Percentiles rank a stretch among this genome's conserved stretches.
These are phyloP conservation scores for Eupithecia abbreviata DNA, from an alignment of 2,888 invertebrate species.

Conservation along the genomic window DNA sequence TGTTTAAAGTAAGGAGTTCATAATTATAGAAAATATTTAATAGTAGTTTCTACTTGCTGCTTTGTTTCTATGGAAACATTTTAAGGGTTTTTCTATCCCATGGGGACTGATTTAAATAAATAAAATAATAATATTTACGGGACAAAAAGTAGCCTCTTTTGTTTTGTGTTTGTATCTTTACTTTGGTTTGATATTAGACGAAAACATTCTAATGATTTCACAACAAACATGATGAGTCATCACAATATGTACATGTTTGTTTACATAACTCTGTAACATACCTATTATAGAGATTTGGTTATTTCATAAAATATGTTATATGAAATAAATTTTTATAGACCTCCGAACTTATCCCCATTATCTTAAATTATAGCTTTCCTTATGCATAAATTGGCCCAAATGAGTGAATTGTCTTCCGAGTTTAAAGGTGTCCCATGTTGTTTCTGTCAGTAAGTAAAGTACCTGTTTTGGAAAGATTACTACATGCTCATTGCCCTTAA, in stretches of 20 bases:
- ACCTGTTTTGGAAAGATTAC: not conserved
- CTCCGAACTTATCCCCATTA: not conserved
- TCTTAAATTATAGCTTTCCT: not conserved
- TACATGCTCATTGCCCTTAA: not conserved
- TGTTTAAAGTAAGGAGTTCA: not conserved
- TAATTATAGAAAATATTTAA: not conserved
- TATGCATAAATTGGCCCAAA: not conserved
- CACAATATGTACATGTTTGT: not conserved
- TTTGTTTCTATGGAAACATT: too few species aligned
- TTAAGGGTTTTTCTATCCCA: too few species aligned
- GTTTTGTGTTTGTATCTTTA: not conserved
- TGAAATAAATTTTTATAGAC: not conserved
- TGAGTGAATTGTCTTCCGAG: not conserved
- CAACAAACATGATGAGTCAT: constrained; percentile 14
- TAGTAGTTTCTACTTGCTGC: too few species aligned
- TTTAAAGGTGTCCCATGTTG: not conserved
- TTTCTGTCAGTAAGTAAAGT: not conserved
- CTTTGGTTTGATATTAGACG: too few species aligned
- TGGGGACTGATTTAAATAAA: too few species aligned
- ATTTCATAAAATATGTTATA: not conserved
- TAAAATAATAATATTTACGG: too few species aligned
- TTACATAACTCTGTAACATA: not conserved
- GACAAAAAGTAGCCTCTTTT: too few species aligned
- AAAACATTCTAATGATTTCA: constrained; percentile 10
- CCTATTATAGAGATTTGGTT: not conserved